phyloP scores from a whole-genome alignment of 2,113 vertebrate genomes.

The Platichthys stellatus region DNA sequence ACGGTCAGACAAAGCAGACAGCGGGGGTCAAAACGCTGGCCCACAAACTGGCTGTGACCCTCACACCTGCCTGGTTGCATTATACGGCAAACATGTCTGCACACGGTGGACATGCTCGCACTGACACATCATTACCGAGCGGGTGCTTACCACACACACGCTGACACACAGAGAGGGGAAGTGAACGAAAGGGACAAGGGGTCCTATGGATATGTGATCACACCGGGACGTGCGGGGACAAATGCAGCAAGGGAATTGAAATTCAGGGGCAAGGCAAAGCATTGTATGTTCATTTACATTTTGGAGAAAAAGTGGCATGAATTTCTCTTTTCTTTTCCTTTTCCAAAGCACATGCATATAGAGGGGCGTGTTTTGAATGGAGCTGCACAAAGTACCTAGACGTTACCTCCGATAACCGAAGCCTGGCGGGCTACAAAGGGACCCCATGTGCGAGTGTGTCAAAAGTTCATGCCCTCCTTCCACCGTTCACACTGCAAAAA shows the following conservation, averaged over 20 bases:
- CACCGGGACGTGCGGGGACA: neutral
- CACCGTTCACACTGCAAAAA: slow-evolving; percentile 87
- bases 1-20: slow-evolving; percentile 74
- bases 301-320: neutral
- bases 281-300: too few relatives aligned
- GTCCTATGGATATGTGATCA: slow-evolving; percentile 1
- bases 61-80: slow-evolving; percentile 78
- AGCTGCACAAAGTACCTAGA: slow-evolving; percentile 14
- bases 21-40: slow-evolving; percentile 71
- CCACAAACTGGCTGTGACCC: slow-evolving; percentile 78
- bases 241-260: neutral
- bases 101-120: slow-evolving; percentile 38
- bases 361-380: slow-evolving; percentile 14
- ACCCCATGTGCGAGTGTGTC: slow-evolving; percentile 63
- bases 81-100: slow-evolving; percentile 60
- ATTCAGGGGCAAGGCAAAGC: neutral
- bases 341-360: neutral
- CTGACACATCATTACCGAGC: slow-evolving; percentile 35
- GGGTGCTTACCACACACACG: slow-evolving; percentile 45
- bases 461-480: slow-evolving; percentile 86
- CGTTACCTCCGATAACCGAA: slow-evolving; percentile 45
- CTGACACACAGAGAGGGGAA: slow-evolving; percentile 10
- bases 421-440: slow-evolving; percentile 33
- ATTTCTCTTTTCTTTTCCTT: neutral
- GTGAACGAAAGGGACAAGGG: neutral